Evolutionary conservation across 2,888 invertebrate species (phyloP), one percentile per base, ranked within the genome.

Genomic region (Coelinius sp.): DNA sequence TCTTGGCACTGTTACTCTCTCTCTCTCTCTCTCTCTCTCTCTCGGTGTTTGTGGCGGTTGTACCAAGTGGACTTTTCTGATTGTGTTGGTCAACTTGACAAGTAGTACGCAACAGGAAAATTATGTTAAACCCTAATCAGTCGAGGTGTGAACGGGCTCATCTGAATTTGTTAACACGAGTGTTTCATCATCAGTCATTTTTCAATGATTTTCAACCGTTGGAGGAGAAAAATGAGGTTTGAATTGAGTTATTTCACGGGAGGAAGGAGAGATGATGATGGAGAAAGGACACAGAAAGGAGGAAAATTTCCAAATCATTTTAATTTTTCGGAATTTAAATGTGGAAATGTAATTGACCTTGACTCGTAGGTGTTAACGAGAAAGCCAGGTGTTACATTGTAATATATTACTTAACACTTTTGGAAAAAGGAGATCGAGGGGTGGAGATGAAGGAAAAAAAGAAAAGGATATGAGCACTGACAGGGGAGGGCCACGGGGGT

Each of bases 351-450:
- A 7, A 31, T 35, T 35, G 59, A 31, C 31, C 20, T 8, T 4
- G 17, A 20, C 25, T 56, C 14, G 10, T 14, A 24, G 63, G 56
- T 64, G 75, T 77, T 77, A 77, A 75, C 75, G 72, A 77, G 75
- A 74, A 63, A 70, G 77, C 83, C 84, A 85, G 84, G 84, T 85
- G 84, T 83, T 82, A 77, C 76, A 76, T 56, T 77, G 80, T 85
- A 84, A 85, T 84, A 81, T 85, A 86, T 86, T 86, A 86, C 84
- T 85, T 83, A 84, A 84, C 72, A 70, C 70, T 35, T 52, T 44
- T 6, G 62, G 12, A 41, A 52, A 68, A 66, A 63, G 66, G 69
- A 68, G 71, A 65, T 20, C 38, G 52, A 66, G 59, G 65, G 52
- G 49, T 66, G 62, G 49, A 52, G 64, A 68, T 68, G 66, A 27